Evolutionary conservation across 2,888 invertebrate genomes (phyloP), one percentile per base, ranked within the genome.

Genomic region (Tenthredo scrophulariae): DNA sequence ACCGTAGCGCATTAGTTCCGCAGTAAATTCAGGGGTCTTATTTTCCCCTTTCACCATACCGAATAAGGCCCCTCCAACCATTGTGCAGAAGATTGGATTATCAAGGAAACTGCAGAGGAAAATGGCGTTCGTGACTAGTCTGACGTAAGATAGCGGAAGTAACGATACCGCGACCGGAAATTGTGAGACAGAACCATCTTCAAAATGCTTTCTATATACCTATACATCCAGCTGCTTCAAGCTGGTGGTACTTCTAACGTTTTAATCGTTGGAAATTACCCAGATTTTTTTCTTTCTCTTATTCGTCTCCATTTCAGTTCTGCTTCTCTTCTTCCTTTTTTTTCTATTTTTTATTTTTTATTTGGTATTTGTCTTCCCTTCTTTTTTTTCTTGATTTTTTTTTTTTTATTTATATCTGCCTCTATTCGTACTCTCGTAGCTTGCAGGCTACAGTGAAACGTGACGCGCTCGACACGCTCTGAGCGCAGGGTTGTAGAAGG

Each of bases 51-150:
- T 84, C 33, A 70, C 83, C 65, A 83, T 84, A 65, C 13, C 13
- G 37, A 26, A 43, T 33, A 65, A 70, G 82, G 40, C 72, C 82
- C 80, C 74, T 83, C 13, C 40, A 72, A n/a, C n/a, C 58, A 46
- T 77, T 77, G 22, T 74, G 72, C 82, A 74, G 54, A 72, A 37
- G 50, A 82, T 85, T 83, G 74, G 83, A 85, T 72, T 37, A 62
- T 82, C 40, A 80, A 46, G n/a, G 58, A 84, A 85, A 87, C 74
- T 40, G 62, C 84, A 86, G 86, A 87, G 86, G 79, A 86, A 86
- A 85, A 86, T 86, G 86, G 85, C 85, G 79, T 72, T 13, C 54
- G 18, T 77, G 77, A 50, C 77, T 77, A 67, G 84, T 18, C 50
- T 72, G 70, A 70, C 67, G 70, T 67, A 72, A 84, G 84, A 84